Conservation (phyloP, 1,140 invertebrate genomes). For the Idris sp. region DNA sequence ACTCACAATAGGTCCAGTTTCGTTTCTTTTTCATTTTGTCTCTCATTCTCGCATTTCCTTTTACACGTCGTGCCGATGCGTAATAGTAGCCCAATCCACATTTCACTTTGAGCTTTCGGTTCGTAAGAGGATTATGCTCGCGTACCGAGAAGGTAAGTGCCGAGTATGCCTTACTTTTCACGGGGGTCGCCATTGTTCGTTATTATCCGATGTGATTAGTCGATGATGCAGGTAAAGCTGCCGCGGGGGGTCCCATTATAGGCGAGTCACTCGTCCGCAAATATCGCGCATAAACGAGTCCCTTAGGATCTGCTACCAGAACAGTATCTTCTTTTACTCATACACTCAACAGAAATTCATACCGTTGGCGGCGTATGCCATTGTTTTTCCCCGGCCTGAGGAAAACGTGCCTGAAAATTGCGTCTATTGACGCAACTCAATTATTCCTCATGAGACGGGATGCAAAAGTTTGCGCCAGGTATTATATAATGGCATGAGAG, state of each 20-base stretch:
- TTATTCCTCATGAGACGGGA: constrained; percentile 28
- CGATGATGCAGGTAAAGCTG: constrained; percentile 78
- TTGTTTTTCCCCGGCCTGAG: constrained; percentile 42
- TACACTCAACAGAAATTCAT: constrained; percentile 65
- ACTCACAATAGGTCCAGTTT: constrained; percentile 56
- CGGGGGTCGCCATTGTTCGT: constrained; percentile 73
- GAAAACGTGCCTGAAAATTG: constrained; percentile 23
- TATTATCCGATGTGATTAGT: constrained; percentile 79
- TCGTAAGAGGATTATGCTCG: constrained; percentile 75
- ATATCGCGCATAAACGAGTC: constrained; percentile 50
- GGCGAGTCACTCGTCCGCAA: constrained; percentile 65
- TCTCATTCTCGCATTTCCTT: constrained; percentile 47
- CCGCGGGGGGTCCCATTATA: constrained; percentile 77
- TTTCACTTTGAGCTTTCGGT: constrained; percentile 75
- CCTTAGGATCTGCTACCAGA: constrained; percentile 61
- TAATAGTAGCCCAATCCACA: constrained; percentile 68
- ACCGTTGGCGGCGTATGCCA: constrained; percentile 64
- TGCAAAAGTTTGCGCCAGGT: neutral
- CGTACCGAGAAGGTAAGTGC: constrained; percentile 69
- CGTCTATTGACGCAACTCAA: constrained; percentile 31
- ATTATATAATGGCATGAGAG: too few relatives aligned
- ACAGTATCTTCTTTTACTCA: constrained; percentile 21
- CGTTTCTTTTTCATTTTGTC: constrained; percentile 33
- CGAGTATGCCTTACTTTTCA: constrained; percentile 75
- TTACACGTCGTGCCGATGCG: constrained; percentile 63